These are phyloP conservation scores for Itoplectis maculator DNA, from an alignment of 2,888 invertebrate species.

Conservation along the genomic window DNA sequence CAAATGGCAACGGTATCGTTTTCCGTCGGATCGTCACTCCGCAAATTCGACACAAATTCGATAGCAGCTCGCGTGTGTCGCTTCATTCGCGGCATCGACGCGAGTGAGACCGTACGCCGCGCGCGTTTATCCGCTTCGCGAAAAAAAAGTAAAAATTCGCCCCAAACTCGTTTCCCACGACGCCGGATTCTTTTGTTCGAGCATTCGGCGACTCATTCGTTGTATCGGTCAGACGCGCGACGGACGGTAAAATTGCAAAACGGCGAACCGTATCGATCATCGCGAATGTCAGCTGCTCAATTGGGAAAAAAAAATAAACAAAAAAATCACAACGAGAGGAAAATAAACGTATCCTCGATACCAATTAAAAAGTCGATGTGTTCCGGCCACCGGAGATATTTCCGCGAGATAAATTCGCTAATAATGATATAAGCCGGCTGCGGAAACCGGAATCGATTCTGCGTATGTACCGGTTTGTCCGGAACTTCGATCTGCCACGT, in stretches of 20 bases:
- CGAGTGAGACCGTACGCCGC: not conserved
- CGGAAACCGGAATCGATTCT: too few relatives aligned
- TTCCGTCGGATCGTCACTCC: not conserved
- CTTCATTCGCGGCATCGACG: not conserved
- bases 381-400: not conserved
- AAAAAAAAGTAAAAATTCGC: conserved; percentile 19
- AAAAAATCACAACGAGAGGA: not conserved
- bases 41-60: not conserved
- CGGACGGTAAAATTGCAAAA: not conserved
- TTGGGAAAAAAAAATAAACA: not conserved
- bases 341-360: not conserved
- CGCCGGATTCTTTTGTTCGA: not conserved
- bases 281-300: not conserved
- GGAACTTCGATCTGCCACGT: too few relatives aligned
- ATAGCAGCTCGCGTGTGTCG: not conserved
- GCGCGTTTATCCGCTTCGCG: not conserved
- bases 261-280: not conserved
- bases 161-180: not conserved
- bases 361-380: not conserved
- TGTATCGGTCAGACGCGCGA: not conserved
- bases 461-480: too few relatives aligned
- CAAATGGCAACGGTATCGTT: not conserved
- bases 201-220: not conserved
- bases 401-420: not conserved
- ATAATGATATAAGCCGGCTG: too few relatives aligned